Base-by-base conservation (phyloP, 2,888 invertebrate species). In the Sinhomidia bicolor region DNA sequence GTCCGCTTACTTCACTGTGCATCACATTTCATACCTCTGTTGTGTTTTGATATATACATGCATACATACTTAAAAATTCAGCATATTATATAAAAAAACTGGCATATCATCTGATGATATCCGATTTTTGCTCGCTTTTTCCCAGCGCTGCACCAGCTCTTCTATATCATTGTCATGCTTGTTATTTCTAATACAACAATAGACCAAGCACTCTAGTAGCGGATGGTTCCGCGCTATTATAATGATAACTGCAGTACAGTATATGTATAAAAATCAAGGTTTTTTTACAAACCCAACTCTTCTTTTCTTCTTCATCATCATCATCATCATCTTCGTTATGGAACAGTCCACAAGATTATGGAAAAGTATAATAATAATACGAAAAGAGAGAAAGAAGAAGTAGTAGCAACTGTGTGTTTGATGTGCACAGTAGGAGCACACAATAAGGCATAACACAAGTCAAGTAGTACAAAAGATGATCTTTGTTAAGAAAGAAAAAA, bases 71-170 rank as follows among this genome's bases (percentile, higher is more conserved):
- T n/a, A n/a, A n/a, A n/a, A n/a, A n/a, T n/a, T n/a, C n/a, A n/a
- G n/a, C n/a, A n/a, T n/a, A n/a, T n/a, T n/a, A n/a, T n/a, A n/a
- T n/a, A n/a, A n/a, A n/a, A n/a, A n/a, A n/a, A n/a, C n/a, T n/a
- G n/a, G 68, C 68, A 82, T 68, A 68, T 68, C 82, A 20, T 68
- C 82, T 51, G 54, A 54, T 83, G 83, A 83, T 83, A 83, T 83
- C 71, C 57, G 71, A 71, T 83, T 71, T 71, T 36, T 12, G 12
- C 9, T 79, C 32, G 51, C 41, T 41, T 41, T 5, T 41, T 41
- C 5, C 10, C 10, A 41, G 5, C 10, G 10, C 6, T 41, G n/a
- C n/a, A n/a, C n/a, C n/a, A n/a, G n/a, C n/a, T n/a, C n/a, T n/a
- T n/a, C n/a, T n/a, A n/a, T n/a, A n/a, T n/a, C 23, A 9, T 10